A percentile compares a stretch with the other conserved stretches of the same genome.
phyloP scores from a whole-genome alignment of 2,113 vertebrate species.

The Pangasianodon gigas region DNA sequence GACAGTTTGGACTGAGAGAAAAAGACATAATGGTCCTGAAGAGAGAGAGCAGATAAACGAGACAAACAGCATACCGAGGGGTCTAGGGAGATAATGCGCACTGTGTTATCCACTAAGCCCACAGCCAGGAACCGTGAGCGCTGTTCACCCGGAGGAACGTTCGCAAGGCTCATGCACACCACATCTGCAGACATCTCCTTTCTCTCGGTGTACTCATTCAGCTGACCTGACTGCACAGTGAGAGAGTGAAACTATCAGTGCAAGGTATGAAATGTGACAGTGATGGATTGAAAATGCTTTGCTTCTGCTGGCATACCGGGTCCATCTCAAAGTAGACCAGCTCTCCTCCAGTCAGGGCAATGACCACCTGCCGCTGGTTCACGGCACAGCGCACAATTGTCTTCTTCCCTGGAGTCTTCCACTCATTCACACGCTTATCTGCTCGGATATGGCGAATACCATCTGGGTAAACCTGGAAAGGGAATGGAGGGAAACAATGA shows the following conservation, averaged over 20 bases:
- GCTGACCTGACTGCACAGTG: slow-evolving; percentile 85
- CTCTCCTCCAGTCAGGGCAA: slow-evolving; percentile 94
- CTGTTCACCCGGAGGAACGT: slow-evolving; percentile 94
- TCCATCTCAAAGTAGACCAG: slow-evolving; percentile 99
- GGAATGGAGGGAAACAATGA: not conserved
- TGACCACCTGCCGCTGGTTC: slow-evolving; percentile 98
- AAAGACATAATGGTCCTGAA: not conserved
- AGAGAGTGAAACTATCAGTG: not conserved
- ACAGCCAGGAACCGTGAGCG: slow-evolving; percentile 94
- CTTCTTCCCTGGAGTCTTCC: slow-evolving; percentile 98
- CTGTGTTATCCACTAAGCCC: slow-evolving; percentile 95
- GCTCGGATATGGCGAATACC: slow-evolving; percentile 96
- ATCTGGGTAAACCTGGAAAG: slow-evolving; percentile 90
- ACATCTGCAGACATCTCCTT: slow-evolving; percentile 99
- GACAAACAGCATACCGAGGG: slow-evolving; percentile 78
- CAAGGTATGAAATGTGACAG: not conserved
- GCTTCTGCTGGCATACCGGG: slow-evolving; percentile 77
- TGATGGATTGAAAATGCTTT: not conserved
- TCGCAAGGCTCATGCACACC: slow-evolving; percentile 97
- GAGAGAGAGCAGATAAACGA: not conserved
- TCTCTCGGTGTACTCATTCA: slow-evolving; percentile 96
- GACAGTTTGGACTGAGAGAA: not conserved
- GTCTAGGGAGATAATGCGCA: slow-evolving; percentile 96
- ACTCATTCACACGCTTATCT: slow-evolving; percentile 98
- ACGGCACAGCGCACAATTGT: slow-evolving; percentile 97